phyloP scores from a whole-genome alignment of 2,113 vertebrate species.

The Pterocles gutturalis region DNA sequence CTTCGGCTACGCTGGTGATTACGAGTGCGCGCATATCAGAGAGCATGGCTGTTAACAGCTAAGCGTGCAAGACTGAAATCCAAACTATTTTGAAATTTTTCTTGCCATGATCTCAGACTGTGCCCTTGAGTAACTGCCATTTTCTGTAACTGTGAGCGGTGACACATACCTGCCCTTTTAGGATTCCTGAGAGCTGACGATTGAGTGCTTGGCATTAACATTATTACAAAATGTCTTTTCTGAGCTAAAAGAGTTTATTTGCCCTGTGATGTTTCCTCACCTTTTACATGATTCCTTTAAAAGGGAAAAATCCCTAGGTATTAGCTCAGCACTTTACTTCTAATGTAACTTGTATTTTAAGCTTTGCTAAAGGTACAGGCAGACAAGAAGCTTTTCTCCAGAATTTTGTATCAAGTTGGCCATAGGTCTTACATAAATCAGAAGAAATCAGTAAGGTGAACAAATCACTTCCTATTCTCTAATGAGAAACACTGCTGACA shows the following conservation, averaged over 20 bases:
- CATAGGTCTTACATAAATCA: not conserved
- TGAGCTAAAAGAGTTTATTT: not conserved
- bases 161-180: not conserved
- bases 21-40: rapidly evolving
- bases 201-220: not conserved
- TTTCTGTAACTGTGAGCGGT: not conserved
- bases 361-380: not conserved
- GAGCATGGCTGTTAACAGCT: not conserved
- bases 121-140: not conserved
- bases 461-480: not conserved
- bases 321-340: not conserved
- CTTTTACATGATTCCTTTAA: not conserved
- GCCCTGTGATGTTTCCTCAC: not conserved
- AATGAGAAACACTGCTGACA: not conserved
- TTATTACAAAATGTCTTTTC: not conserved
- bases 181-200: not conserved
- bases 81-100: not conserved
- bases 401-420: not conserved
- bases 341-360: not conserved
- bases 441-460: not conserved
- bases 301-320: not conserved
- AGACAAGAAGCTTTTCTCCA: not conserved
- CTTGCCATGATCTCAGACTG: not conserved
- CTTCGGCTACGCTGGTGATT: not conserved
- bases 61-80: not conserved